Conservation (phyloP, 2,797 vertebrate genomes). For the Eidolon dupreanum region DNA sequence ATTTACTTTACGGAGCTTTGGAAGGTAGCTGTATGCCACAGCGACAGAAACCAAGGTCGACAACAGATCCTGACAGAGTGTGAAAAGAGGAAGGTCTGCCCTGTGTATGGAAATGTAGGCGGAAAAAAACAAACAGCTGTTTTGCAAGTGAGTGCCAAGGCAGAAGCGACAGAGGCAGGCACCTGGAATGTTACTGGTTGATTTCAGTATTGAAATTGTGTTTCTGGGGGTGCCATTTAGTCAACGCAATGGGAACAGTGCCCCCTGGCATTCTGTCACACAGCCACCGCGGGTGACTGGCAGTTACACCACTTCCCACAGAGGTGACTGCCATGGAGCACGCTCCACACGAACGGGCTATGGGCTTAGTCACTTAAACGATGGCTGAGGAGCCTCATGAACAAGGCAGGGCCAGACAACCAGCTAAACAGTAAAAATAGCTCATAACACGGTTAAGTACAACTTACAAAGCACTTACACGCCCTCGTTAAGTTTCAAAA, state of each 20-base stretch:
- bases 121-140: background rate
- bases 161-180: background rate
- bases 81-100: background rate
- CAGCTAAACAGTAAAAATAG: background rate
- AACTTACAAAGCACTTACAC: background rate
- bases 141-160: background rate
- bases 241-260: background rate
- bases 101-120: background rate
- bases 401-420: background rate
- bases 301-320: background rate
- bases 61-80: background rate
- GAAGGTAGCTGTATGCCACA: background rate
- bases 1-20: background rate
- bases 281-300: background rate
- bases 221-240: background rate
- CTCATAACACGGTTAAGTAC: background rate
- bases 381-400: background rate
- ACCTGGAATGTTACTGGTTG: background rate
- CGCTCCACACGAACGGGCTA: background rate
- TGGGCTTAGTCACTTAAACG: background rate
- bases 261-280: background rate
- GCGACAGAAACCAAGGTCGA: background rate
- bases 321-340: background rate
- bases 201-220: background rate
- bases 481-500: background rate